Percentiles rank a stretch among this genome's conserved stretches.
phyloP scores from a whole-genome alignment of 2,888 invertebrate genomes.

The Dasysyrphus tricinctus region DNA sequence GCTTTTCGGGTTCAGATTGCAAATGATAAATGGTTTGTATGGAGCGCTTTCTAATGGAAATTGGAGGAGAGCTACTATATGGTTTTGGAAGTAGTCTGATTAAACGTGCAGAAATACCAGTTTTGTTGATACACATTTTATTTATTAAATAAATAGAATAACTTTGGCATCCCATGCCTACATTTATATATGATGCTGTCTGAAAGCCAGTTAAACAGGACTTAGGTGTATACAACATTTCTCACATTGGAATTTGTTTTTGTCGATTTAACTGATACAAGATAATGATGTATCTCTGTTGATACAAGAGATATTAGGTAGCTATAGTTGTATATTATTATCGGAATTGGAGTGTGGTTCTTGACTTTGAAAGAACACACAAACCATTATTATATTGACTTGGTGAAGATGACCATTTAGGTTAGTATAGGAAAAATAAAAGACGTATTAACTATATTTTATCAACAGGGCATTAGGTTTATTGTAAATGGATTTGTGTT shows the following conservation, averaged over 20 bases:
- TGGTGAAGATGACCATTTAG: neutral
- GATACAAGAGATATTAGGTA: neutral
- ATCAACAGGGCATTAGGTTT: too few species aligned
- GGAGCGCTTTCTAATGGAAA: constrained; percentile 64
- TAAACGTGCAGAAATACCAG: constrained; percentile 18
- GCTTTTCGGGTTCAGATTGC: constrained; percentile 22
- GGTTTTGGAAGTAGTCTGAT: neutral
- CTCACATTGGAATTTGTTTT: constrained; percentile 48
- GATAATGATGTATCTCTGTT: neutral
- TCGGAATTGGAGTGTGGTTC: neutral
- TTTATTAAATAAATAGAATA: neutral
- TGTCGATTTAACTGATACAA: constrained; percentile 4
- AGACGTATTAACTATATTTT: neutral
- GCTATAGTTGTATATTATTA: neutral
- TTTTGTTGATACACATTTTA: constrained; percentile 5
- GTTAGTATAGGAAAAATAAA: neutral
- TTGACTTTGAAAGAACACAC: neutral
- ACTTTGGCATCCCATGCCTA: neutral
- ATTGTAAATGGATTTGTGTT: too few species aligned
- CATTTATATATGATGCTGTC: neutral
- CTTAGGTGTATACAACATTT: constrained; percentile 26
- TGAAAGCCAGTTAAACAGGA: constrained; percentile 12
- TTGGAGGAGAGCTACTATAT: constrained; percentile 13
- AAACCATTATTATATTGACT: neutral
- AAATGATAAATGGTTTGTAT: constrained; percentile 48